A percentile compares a stretch with the other conserved stretches of the same genome.
Conservation (phyloP, 1,140 invertebrate species). For the Apis mellifera region DNA sequence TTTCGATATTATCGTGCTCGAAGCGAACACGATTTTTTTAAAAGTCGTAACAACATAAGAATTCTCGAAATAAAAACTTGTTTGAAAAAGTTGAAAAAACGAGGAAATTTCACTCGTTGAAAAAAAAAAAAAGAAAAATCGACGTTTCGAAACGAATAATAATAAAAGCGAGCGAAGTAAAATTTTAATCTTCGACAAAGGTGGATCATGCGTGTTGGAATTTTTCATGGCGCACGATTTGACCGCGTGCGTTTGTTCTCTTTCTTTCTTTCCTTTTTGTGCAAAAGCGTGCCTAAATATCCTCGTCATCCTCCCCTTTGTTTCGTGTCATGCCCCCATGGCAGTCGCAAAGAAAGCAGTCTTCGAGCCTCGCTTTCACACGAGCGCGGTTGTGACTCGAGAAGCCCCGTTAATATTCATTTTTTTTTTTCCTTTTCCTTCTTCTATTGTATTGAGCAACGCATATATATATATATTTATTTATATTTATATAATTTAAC, state of each 20-base stretch:
- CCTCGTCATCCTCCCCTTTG: background rate
- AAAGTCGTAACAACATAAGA: no score
- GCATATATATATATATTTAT: conserved; percentile 19
- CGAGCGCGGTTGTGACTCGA: background rate
- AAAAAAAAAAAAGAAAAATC: no score
- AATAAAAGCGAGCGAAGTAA: background rate
- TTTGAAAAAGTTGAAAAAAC: background rate
- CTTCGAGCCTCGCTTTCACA: background rate
- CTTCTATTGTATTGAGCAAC: conserved; percentile 36
- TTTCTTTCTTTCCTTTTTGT: background rate
- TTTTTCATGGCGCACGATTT: background rate
- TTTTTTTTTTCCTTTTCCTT: no score
- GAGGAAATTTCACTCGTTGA: no score
- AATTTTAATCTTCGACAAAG: background rate
- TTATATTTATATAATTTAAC: background rate
- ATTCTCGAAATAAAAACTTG: background rate
- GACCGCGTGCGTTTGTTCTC: conserved; percentile 4
- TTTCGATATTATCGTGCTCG: background rate
- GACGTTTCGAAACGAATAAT: no score
- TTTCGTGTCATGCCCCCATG: background rate
- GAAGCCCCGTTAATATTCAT: background rate
- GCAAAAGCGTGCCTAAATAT: conserved; percentile 23
- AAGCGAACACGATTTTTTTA: background rate
- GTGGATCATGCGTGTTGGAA: background rate
- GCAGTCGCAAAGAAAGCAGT: background rate